phyloP scores from a whole-genome alignment of 1,140 invertebrate species.

The Zaprionus taronus region DNA sequence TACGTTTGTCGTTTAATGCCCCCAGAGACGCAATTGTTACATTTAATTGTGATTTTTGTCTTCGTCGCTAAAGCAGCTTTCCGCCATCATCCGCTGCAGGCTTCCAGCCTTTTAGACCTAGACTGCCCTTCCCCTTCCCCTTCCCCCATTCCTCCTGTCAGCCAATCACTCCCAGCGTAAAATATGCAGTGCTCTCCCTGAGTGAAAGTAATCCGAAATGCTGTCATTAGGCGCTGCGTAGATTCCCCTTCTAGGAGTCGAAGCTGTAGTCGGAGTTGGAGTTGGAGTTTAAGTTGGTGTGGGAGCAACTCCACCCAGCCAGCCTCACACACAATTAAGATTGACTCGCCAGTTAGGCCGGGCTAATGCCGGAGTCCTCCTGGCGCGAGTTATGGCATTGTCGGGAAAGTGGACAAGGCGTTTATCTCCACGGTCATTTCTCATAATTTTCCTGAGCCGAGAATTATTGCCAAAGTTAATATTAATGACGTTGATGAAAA shows the following conservation, averaged over 20 bases:
- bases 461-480: constrained; percentile 83
- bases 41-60: constrained; percentile 82
- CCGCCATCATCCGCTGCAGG: constrained; percentile 32
- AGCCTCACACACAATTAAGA: constrained; percentile 68
- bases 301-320: not conserved
- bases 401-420: constrained; percentile 65
- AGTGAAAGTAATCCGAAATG: constrained; percentile 80
- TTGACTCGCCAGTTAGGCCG: constrained; percentile 69
- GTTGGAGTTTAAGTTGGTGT: not conserved
- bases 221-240: constrained; percentile 69
- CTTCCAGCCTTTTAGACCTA: constrained; percentile 18
- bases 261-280: constrained; percentile 14
- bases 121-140: not conserved
- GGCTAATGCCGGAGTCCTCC: constrained; percentile 48
- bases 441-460: constrained; percentile 80
- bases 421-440: constrained; percentile 79
- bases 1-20: constrained; percentile 67
- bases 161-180: constrained; percentile 42
- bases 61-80: constrained; percentile 51
- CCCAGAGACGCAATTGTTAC: constrained; percentile 81
- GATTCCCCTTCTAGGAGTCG: constrained; percentile 14
- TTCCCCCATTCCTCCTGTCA: too few species aligned
- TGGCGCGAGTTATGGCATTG: constrained; percentile 68
- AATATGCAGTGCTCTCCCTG: constrained; percentile 64
- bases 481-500: constrained; percentile 84